These are phyloP conservation scores for Buphagus erythrorhynchus DNA, from an alignment of 2,797 vertebrate genomes.

Conservation along the genomic window DNA sequence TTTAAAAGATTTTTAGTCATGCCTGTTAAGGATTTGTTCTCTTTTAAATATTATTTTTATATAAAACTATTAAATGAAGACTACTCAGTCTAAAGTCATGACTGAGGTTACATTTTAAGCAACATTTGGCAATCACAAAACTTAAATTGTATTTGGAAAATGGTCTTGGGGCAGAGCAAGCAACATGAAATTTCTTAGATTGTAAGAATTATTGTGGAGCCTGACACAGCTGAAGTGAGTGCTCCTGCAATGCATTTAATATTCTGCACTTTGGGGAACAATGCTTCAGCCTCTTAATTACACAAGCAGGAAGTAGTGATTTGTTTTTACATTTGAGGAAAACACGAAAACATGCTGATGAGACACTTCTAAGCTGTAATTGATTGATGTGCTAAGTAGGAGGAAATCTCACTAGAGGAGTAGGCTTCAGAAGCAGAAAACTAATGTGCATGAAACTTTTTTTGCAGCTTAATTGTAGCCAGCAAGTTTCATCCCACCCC, in stretches of 20 bases:
- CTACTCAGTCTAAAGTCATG: rapidly evolving
- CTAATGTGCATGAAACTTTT: conserved; percentile 5
- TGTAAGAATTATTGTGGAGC: background rate
- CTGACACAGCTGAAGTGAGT: background rate
- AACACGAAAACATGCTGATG: background rate
- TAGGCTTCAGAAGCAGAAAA: background rate
- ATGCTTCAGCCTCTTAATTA: background rate
- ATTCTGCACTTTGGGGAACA: background rate
- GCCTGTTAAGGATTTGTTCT: background rate
- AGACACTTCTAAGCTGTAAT: background rate
- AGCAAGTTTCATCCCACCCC: conserved; percentile 91
- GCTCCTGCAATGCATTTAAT: background rate
- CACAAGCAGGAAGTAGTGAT: background rate
- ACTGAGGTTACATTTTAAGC: background rate
- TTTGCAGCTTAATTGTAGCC: conserved; percentile 91
- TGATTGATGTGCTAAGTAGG: background rate
- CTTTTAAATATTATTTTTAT: background rate
- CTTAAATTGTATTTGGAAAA: background rate
- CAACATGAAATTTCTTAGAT: background rate
- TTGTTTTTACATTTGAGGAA: background rate
- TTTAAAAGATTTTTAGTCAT: background rate
- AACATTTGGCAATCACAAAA: background rate
- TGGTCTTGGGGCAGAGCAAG: background rate
- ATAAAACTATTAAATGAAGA: background rate
- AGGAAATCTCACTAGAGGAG: background rate